Evolutionary conservation across 1,140 invertebrate genomes (phyloP), one percentile per base, ranked within the genome.

Genomic region (Bombus pascuorum): DNA sequence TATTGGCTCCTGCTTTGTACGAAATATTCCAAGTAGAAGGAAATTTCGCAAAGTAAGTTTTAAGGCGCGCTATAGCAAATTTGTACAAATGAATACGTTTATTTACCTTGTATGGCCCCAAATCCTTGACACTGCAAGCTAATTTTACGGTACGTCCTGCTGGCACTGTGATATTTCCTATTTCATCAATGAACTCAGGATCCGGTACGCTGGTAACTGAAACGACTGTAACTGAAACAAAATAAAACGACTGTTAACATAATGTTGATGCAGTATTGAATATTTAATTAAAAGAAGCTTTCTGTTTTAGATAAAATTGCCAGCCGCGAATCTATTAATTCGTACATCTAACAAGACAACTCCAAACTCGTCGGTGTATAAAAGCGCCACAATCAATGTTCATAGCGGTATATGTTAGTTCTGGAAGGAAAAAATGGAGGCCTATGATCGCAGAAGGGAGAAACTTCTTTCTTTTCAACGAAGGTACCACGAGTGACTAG

Each of bases 61-160:
- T 32, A 18, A 32, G 10, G n/a, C n/a, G 13, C 13, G n/a, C 2
- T 32, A 2, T 18, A 6, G n/a, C 15, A 66, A 32, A 70, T 39
- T 70, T 39, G 10, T 34, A 70, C 5, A 25, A 37, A 70, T 37
- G 8, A 39, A 71, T 39, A 10, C 15, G 10, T 37, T 25, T 25
- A 37, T 70, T 73, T 95, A 98, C 97, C 96, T 98, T 98, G 92
- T 97, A 98, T 2, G 97, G 96, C 85, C 98, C 98, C 32, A 98
- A 96, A 95, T 98, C 98, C 94, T 98, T 98, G 75, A 99, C 98
- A 12, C 97, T 97, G 94, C 98, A 99, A 9, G 98, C 97, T 87
- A 99, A 96, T 93, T 98, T 98, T 37, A 98, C 98, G 91, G 97
- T 98, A 75, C 98, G 96, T 75, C 98, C 98, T 68, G 98, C 98